Base-by-base conservation (phyloP, 2,888 invertebrate genomes). In the Anticlea derivata region DNA sequence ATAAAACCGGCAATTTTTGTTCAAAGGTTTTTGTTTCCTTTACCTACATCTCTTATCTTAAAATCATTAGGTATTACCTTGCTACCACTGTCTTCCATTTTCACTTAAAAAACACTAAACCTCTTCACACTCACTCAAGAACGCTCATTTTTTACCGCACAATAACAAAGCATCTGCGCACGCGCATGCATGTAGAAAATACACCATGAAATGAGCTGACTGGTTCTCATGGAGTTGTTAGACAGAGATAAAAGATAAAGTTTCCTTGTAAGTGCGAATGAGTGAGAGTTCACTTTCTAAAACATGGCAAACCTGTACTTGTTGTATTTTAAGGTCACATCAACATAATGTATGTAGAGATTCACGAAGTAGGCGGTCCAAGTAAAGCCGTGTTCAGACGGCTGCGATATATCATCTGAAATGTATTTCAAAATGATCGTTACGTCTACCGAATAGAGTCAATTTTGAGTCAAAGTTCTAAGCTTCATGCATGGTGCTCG, bases 241-340 rank as follows among this genome's bases (percentile, higher is more conserved):
- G 70, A 83, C 43, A 44, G 75, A 68, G 80, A 81, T 24, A 44
- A 27, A 7, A 41, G 43, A 65, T 58, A 1, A 1, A 10, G n/a
- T 34, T 26, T 23, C 4, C 22, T 7, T n/a, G 4, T 8, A 34
- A n/a, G 73, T 51, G 65, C 7, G 73, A 81, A 45, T 26, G 75
- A 71, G 83, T 76, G 44, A 50, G 59, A 12, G 8, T 47, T 35
- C 49, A 86, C 89, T 89, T 89, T 89, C 89, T 89, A 88, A 87
- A 82, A 75, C 69, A 69, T 69, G 67, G 63, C 64, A 63, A 74
- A 68, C 71, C 60, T 56, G 68, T 71, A 63, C 65, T 63, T 59
- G 65, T 52, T 50, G 65, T 70, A 75, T 80, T 83, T 82, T 86
- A 86, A 84, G 89, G 89, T 88, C 88, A 87, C 81, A 87, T 86